Base-by-base conservation (phyloP, 2,113 vertebrate species). In the Cranoglanis bouderius region DNA sequence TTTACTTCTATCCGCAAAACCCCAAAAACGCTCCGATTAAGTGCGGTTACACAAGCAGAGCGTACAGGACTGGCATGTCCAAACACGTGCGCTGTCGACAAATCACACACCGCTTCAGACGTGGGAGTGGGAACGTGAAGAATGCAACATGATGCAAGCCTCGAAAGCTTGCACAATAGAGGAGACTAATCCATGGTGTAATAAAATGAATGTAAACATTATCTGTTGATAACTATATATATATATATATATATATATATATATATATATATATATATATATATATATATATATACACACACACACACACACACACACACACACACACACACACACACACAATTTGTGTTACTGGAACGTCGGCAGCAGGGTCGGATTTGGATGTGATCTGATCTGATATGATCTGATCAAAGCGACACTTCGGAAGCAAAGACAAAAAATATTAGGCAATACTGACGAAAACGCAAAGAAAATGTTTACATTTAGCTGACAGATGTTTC, bases 91-190 rank as follows among this genome's bases (percentile, higher is more conserved):
- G 19, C 46, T 26, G 46, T 46, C 53, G 81, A 84, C 80, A 38
- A 14, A 74, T 57, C 38, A 46, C 26, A 57, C 80, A 8, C 51
- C 19, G 87, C 57, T 14, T 5, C 35, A 78, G 43, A 78, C 13
- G 29, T 49, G 32, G 82, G 32, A 59, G 70, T 63, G 72, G 57
- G 43, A 59, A 35, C 51, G 40, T 9, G 49, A 83, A 75, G 67
- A 87, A 82, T 82, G 77, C 49, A 32, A 29, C 51, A 21, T 82
- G 78, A 72, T 14, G 61, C 65, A 88, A 46, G 49, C 55, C 16
- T 49, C 8, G n/a, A 24, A 61, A 80, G n/a, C 85, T 59, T 49
- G 18, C 85, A 26, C 77, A 0, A 63, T 46, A 80, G 18, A 55
- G 85, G 29, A 10, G n/a, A 57, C 32, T 0, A 12, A 26, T 4